Conservation (phyloP, 1,140 invertebrate genomes). For the Drosophila erecta region DNA sequence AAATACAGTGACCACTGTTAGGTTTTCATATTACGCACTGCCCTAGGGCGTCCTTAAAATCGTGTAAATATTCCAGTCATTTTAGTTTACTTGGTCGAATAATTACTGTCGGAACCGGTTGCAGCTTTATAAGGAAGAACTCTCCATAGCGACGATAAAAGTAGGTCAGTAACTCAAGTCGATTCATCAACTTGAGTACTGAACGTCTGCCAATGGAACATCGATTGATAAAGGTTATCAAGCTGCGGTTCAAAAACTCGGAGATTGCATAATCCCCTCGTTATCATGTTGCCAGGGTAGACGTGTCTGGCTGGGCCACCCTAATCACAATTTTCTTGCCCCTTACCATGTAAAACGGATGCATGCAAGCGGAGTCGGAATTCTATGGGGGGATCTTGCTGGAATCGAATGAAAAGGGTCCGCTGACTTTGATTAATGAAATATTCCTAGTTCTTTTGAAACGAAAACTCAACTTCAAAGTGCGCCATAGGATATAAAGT, state of each 20-base stretch:
- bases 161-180: slow-evolving; percentile 67
- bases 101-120: slow-evolving; percentile 66
- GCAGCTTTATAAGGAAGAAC: slow-evolving; percentile 37
- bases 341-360: slow-evolving; percentile 55
- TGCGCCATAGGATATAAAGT: no score
- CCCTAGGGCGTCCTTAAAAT: slow-evolving; percentile 13
- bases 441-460: not conserved
- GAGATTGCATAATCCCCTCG: slow-evolving; percentile 37
- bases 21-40: slow-evolving; percentile 3
- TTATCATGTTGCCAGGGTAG: slow-evolving; percentile 46
- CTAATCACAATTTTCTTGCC: slow-evolving; percentile 31
- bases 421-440: not conserved
- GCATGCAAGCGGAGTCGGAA: slow-evolving; percentile 2
- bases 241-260: slow-evolving; percentile 25
- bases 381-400: not conserved
- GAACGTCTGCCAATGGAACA: slow-evolving; percentile 5
- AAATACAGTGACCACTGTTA: slow-evolving; percentile 4
- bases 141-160: slow-evolving; percentile 45
- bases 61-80: slow-evolving; percentile 24
- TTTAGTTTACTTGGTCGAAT: slow-evolving; percentile 12
- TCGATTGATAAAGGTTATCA: slow-evolving; percentile 47
- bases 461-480: not conserved
- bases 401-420: not conserved
- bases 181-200: slow-evolving; percentile 5
- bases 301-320: slow-evolving; percentile 42